Evolutionary conservation across 2,113 vertebrate genomes (phyloP).

Genomic region (Grallaria varia): DNA sequence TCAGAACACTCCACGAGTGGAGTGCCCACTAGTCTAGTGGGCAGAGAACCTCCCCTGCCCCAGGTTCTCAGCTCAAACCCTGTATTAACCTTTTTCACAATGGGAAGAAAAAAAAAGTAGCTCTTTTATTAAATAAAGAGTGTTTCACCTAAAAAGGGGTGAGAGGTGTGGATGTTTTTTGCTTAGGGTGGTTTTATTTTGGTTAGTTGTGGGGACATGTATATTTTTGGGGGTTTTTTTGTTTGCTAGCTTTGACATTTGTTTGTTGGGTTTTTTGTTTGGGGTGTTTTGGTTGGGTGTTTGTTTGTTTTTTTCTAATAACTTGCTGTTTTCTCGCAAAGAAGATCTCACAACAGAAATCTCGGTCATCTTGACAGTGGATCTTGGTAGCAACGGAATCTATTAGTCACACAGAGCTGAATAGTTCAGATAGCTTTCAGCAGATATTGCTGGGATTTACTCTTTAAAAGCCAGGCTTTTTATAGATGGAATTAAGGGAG

Average conservation of each 20-base stretch:
- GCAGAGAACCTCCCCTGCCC: background rate
- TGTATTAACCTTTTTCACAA: background rate
- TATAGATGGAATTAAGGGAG: background rate
- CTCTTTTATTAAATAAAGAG: background rate
- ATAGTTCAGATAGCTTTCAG: conserved; percentile 12
- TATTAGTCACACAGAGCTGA: conserved; percentile 10
- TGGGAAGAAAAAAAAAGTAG: fast-evolving
- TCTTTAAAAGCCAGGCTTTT: background rate
- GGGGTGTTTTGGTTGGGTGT: fast-evolving
- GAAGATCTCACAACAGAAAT: background rate
- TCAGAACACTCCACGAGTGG: too few relatives aligned
- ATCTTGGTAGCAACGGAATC: background rate
- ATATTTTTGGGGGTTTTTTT: background rate
- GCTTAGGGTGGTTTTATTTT: background rate
- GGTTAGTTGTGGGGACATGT: fast-evolving
- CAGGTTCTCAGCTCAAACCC: background rate
- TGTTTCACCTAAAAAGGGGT: background rate
- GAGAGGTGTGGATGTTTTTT: background rate
- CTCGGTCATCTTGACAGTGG: background rate
- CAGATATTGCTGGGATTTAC: background rate
- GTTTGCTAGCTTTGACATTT: background rate
- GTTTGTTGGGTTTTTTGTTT: background rate
- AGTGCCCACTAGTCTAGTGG: too few relatives aligned
- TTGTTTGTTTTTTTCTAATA: background rate
- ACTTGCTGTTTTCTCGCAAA: background rate